phyloP scores from a whole-genome alignment of 2,888 invertebrate genomes.

The Eristalinus sepulchralis region DNA sequence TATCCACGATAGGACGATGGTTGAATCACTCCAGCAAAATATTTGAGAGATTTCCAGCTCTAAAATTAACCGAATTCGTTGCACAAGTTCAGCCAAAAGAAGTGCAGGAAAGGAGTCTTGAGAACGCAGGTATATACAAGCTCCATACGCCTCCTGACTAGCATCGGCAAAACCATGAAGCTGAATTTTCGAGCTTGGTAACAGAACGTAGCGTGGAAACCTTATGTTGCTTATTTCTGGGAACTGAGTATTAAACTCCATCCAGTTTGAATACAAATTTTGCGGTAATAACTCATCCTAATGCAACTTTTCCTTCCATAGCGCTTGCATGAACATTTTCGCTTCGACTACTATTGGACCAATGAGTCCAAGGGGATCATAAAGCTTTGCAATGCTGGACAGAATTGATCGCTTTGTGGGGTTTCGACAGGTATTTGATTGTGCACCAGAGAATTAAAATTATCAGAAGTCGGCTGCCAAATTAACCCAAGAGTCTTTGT shows the following conservation, averaged over 20 bases:
- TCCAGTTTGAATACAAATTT: too few species aligned
- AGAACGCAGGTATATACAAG: background rate
- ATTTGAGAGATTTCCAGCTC: background rate
- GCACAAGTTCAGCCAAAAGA: background rate
- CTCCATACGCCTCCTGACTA: background rate
- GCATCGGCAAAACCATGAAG: too few species aligned
- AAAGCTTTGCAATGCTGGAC: too few species aligned
- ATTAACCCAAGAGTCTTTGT: too few species aligned
- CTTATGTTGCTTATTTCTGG: background rate
- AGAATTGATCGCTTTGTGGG: too few species aligned
- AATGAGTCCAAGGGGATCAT: too few species aligned
- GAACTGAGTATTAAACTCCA: background rate
- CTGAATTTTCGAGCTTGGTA: too few species aligned
- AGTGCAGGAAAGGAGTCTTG: background rate
- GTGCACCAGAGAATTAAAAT: too few species aligned
- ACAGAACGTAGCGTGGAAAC: background rate
- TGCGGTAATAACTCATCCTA: too few species aligned
- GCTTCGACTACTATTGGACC: too few species aligned
- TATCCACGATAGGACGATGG: background rate
- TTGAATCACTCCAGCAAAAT: background rate
- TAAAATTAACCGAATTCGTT: background rate
- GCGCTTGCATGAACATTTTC: background rate
- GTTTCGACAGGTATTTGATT: too few species aligned
- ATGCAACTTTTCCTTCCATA: background rate
- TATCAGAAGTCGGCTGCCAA: too few species aligned